Percentiles rank a stretch among this genome's conserved stretches.
Evolutionary conservation across 2,888 invertebrate species (phyloP).

Genomic region (Silvanus unidentatus): DNA sequence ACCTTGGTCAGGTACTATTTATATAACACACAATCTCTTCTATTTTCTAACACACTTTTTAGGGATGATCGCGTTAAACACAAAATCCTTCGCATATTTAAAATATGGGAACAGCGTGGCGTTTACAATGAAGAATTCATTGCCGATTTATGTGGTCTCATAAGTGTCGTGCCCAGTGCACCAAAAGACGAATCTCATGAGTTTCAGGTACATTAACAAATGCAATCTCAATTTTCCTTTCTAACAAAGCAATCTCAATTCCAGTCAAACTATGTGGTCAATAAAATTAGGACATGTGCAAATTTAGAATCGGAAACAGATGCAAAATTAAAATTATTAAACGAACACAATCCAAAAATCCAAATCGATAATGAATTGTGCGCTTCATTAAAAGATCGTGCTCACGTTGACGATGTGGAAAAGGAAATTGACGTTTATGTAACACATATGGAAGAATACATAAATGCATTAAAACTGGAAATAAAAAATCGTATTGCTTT

Average conservation of each 20-base stretch:
- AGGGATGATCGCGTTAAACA: slow-evolving; percentile 86
- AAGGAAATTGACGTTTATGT: slow-evolving; percentile 81
- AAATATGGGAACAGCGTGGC: slow-evolving; percentile 91
- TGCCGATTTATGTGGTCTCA: slow-evolving; percentile 75
- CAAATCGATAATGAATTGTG: slow-evolving; percentile 73
- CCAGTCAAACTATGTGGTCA: slow-evolving; percentile 65
- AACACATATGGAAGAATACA: slow-evolving; percentile 72
- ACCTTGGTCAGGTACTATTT: slow-evolving; percentile 71
- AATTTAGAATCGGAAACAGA: slow-evolving; percentile 70
- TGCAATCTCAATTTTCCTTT: slow-evolving; percentile 1
- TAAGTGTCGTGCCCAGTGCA: slow-evolving; percentile 70
- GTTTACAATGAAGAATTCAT: slow-evolving; percentile 89
- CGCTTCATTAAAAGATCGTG: slow-evolving; percentile 78
- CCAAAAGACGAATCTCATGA: slow-evolving; percentile 65
- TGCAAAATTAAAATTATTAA: slow-evolving; percentile 59
- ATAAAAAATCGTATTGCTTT: slow-evolving; percentile 74
- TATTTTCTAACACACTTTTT: too few species aligned
- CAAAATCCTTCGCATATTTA: slow-evolving; percentile 83
- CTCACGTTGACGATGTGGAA: slow-evolving; percentile 80
- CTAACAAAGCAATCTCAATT: too few species aligned
- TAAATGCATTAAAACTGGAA: slow-evolving; percentile 74
- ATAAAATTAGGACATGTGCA: slow-evolving; percentile 69
- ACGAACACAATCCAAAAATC: slow-evolving; percentile 59
- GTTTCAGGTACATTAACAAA: slow-evolving; percentile 62
- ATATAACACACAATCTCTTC: too few species aligned